Percentiles rank a stretch among this genome's conserved stretches.
These are phyloP conservation scores for Sycobia sp. DNA, from an alignment of 1,140 invertebrate genomes.

Conservation along the genomic window DNA sequence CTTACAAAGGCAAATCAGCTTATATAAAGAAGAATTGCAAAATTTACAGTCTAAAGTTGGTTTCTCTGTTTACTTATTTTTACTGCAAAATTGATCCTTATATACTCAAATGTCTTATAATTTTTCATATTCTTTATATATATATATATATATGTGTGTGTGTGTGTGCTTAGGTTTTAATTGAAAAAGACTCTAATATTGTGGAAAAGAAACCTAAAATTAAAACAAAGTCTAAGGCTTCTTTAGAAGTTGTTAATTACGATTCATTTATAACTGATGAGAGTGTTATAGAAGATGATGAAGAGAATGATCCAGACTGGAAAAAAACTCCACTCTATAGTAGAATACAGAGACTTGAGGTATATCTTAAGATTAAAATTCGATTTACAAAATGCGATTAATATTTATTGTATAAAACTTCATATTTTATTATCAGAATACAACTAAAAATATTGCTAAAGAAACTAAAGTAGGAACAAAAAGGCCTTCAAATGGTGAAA, in stretches of 20 bases:
- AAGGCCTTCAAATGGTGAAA: constrained; percentile 60
- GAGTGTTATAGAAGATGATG: constrained; percentile 52
- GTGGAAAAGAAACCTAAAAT: constrained; percentile 11
- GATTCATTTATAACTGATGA: constrained; percentile 41
- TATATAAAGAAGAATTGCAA: constrained; percentile 30
- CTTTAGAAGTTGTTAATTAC: constrained; percentile 1
- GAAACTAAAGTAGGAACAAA: constrained; percentile 49
- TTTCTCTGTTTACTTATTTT: no score
- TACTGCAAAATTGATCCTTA: no score
- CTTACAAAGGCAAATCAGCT: constrained; percentile 27
- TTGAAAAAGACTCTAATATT: constrained; percentile 22
- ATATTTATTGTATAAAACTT: background rate
- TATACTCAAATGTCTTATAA: no score
- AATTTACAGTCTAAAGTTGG: constrained; percentile 28
- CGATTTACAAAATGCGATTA: no score
- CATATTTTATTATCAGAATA: constrained; percentile 39
- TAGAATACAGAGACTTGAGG: constrained; percentile 42
- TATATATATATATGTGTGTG: no score
- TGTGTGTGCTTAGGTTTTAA: no score
- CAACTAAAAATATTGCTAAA: constrained; percentile 33
- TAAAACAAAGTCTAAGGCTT: background rate
- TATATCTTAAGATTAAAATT: constrained; percentile 29
- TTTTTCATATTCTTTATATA: no score
- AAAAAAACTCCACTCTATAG: constrained; percentile 65
- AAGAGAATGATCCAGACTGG: constrained; percentile 73